These are phyloP conservation scores for Saguinus midas DNA, from an alignment of 2,113 vertebrate species.

Conservation along the genomic window DNA sequence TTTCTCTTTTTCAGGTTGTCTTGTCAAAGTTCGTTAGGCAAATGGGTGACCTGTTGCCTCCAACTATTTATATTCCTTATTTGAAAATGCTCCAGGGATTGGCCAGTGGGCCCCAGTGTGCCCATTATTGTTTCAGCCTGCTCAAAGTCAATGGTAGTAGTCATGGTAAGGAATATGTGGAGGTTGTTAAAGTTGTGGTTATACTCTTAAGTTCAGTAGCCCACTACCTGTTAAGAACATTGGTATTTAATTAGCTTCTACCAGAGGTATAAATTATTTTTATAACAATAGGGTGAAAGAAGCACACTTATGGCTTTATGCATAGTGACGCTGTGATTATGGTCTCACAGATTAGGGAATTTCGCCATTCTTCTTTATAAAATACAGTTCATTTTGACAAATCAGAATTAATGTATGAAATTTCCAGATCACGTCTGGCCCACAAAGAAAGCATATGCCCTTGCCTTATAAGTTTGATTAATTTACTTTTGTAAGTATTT, in stretches of 20 bases:
- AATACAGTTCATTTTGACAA: constrained; percentile 6
- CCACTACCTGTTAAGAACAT: not conserved
- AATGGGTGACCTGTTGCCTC: constrained; percentile 97
- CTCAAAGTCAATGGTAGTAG: constrained; percentile 97
- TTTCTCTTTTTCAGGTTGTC: constrained; percentile 89
- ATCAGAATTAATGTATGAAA: not conserved
- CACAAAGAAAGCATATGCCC: not conserved
- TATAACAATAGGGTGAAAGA: not conserved
- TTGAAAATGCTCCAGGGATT: constrained; percentile 96
- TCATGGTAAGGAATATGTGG: constrained; percentile 88
- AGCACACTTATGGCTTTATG: not conserved
- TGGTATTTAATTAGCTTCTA: not conserved
- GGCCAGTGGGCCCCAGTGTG: constrained; percentile 94
- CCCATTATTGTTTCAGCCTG: constrained; percentile 98
- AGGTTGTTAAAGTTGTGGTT: not conserved
- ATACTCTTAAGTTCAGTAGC: not conserved
- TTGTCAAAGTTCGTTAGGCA: constrained; percentile 99
- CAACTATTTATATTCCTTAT: constrained; percentile 96
- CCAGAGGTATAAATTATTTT: not conserved
- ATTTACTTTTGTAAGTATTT: not conserved
- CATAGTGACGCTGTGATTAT: not conserved
- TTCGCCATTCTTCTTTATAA: constrained; percentile 9
- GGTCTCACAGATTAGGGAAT: not conserved
- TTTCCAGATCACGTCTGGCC: not conserved
- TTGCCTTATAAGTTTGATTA: not conserved